Conservation (phyloP, 2,888 invertebrate genomes). For the Panopea generosa region DNA sequence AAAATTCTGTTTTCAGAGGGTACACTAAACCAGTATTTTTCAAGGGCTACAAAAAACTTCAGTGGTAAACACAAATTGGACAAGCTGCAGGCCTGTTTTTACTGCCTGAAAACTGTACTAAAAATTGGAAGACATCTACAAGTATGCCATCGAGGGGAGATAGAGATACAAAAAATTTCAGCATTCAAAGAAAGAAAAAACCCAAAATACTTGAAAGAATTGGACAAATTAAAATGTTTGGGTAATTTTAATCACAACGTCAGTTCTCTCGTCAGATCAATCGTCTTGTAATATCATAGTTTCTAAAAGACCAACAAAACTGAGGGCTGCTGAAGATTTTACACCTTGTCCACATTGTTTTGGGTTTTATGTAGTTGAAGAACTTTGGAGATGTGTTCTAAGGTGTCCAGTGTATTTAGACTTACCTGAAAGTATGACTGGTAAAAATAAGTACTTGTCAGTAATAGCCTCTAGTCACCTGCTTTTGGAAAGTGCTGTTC, state of each 20-base stretch:
- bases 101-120: conserved; percentile 6
- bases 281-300: conserved; percentile 8
- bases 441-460: neutral
- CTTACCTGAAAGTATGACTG: neutral
- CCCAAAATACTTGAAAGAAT: conserved; percentile 5
- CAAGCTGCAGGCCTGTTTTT: conserved; percentile 8
- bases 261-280: neutral
- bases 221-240: conserved; percentile 11
- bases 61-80: conserved; percentile 11
- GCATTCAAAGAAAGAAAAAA: conserved; percentile 16
- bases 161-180: conserved; percentile 1
- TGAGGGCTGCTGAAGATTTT: conserved; percentile 2
- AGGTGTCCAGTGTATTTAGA: conserved; percentile 7
- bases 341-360: conserved; percentile 22
- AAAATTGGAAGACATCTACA: conserved; percentile 20
- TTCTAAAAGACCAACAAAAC: conserved; percentile 9
- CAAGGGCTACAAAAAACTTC: conserved; percentile 3
- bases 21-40: conserved; percentile 4
- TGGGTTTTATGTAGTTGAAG: conserved; percentile 17
- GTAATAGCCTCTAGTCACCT: conserved; percentile 12
- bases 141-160: conserved; percentile 2
- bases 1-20: conserved; percentile 1
- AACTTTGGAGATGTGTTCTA: conserved; percentile 13
- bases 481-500: conserved; percentile 10
- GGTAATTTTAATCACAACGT: conserved; percentile 19